Base-by-base conservation (phyloP, 1,140 invertebrate genomes). In the Trichonephila clavata region DNA sequence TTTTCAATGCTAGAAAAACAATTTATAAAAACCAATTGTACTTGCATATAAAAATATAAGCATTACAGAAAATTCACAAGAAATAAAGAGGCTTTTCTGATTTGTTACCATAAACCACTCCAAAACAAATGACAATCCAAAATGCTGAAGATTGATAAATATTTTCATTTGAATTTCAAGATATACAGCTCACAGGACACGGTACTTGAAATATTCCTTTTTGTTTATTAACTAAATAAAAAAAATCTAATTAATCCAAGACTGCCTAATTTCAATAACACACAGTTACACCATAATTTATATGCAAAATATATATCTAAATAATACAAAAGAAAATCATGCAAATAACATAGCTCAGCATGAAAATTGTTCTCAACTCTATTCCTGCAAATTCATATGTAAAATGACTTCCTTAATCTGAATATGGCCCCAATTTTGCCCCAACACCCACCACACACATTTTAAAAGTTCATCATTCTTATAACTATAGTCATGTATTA, bases 151-250 rank as follows among this genome's bases (percentile, higher is more conserved):
- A 21, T 57, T 10, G 27, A n/a, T 4, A 87, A 32, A 63, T 21
- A 5, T 20, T 16, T 61, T 8, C 50, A 32, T 6, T 21, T 39
- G 60, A 87, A 14, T 87, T 63, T 87, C 50, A 87, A 14, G 86
- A 87, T 24, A 39, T 63, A 39, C 86, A 87, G 10, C 32, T 61
- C 86, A 87, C 50, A 3, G 86, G 61, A 65, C 86, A 87, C 8
- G 86, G 86, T 8, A 63, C 60, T 63, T 87, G 86, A 8, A 63
- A 87, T 39, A 87, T 87, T 27, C 86, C 86, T 63, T 63, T 87
- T 21, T 87, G 86, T 60, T 87, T 87, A 60, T 63, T 63, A 39
- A 39, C 86, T 87, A 87, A 6, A 50, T n/a, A n/a, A 68, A 14
- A 68, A 4, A 27, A 8, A 4, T 24, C n/a, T 24, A 27, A 24